A percentile compares a stretch with the other conserved stretches of the same genome.
phyloP scores from a whole-genome alignment of 2,797 vertebrate genomes.

The Adrianichthys oophorus region DNA sequence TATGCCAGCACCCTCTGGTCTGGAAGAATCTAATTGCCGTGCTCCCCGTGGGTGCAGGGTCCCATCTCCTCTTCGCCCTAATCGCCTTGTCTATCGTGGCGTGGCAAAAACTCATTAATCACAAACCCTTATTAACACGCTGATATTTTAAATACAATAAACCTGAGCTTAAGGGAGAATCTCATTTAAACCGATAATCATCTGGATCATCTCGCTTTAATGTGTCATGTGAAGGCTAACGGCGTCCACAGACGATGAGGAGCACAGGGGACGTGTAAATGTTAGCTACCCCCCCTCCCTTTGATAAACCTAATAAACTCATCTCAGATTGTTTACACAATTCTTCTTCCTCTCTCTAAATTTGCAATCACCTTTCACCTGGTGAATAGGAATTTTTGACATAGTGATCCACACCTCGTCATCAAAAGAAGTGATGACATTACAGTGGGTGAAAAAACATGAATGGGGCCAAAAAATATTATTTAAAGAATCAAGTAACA shows the following conservation, averaged over 20 bases:
- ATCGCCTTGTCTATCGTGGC: slow-evolving; percentile 51
- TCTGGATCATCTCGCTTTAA: slow-evolving; percentile 31
- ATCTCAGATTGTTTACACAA: slow-evolving; percentile 42
- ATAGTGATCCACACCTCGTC: too few relatives aligned
- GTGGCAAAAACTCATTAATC: slow-evolving; percentile 58
- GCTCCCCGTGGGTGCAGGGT: slow-evolving; percentile 54
- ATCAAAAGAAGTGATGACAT: too few relatives aligned
- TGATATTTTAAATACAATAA: slow-evolving; percentile 52
- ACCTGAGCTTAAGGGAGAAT: slow-evolving; percentile 32
- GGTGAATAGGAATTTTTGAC: slow-evolving; percentile 10
- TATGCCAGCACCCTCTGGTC: slow-evolving; percentile 68
- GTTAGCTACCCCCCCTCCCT: slow-evolving; percentile 55
- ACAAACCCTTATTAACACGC: slow-evolving; percentile 50
- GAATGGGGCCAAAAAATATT: too few relatives aligned
- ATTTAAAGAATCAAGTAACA: too few relatives aligned
- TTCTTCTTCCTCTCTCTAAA: too few relatives aligned
- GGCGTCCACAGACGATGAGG: slow-evolving; percentile 17
- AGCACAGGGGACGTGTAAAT: slow-evolving; percentile 33
- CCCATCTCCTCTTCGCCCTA: slow-evolving; percentile 48
- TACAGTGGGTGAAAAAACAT: too few relatives aligned
- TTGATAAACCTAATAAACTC: slow-evolving; percentile 72
- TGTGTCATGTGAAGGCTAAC: slow-evolving; percentile 19
- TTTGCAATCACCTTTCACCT: slow-evolving; percentile 66
- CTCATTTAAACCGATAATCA: slow-evolving; percentile 38
- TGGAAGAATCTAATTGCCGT: slow-evolving; percentile 65